These are phyloP conservation scores for Eulithis testata DNA, from an alignment of 2,888 invertebrate genomes.

Conservation along the genomic window DNA sequence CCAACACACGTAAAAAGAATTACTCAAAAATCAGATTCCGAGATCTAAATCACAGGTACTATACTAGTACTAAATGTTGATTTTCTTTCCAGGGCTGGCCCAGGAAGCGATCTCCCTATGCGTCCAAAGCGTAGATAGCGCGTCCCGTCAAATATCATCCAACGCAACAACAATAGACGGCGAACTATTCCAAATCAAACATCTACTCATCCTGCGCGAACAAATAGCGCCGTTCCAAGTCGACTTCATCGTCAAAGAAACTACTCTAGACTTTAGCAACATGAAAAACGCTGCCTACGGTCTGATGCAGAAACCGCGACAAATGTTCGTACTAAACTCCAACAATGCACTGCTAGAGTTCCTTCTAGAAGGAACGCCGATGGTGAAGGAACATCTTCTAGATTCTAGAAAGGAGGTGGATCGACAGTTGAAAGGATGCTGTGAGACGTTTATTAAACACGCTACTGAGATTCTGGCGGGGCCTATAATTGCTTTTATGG, in stretches of 20 bases:
- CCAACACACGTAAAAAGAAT: no score
- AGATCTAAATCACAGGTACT: no score
- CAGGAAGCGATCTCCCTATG: constrained; percentile 97
- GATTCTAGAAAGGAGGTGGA: constrained; percentile 99
- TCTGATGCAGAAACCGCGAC: constrained; percentile 90
- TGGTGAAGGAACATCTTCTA: constrained; percentile 95
- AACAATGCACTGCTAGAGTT: constrained; percentile 98
- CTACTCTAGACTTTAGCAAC: constrained; percentile 89
- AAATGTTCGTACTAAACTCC: constrained; percentile 93
- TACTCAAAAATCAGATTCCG: no score
- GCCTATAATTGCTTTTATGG: constrained; percentile 89
- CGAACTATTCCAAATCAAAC: constrained; percentile 98
- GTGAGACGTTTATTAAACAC: constrained; percentile 94
- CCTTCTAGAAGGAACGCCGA: constrained; percentile 95
- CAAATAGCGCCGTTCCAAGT: constrained; percentile 99
- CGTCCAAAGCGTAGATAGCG: constrained; percentile 94
- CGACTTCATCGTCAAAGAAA: constrained; percentile 96
- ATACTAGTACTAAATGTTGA: neutral
- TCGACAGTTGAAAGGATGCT: constrained; percentile 93
- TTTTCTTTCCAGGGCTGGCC: constrained; percentile 83
- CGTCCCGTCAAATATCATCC: constrained; percentile 90
- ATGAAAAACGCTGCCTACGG: constrained; percentile 94
- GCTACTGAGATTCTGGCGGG: constrained; percentile 90
- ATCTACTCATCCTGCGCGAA: constrained; percentile 97
- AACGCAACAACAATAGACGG: constrained; percentile 95